These are phyloP conservation scores for Drosophila pseudoananassae DNA, from an alignment of 1,140 invertebrate species.

Conservation along the genomic window DNA sequence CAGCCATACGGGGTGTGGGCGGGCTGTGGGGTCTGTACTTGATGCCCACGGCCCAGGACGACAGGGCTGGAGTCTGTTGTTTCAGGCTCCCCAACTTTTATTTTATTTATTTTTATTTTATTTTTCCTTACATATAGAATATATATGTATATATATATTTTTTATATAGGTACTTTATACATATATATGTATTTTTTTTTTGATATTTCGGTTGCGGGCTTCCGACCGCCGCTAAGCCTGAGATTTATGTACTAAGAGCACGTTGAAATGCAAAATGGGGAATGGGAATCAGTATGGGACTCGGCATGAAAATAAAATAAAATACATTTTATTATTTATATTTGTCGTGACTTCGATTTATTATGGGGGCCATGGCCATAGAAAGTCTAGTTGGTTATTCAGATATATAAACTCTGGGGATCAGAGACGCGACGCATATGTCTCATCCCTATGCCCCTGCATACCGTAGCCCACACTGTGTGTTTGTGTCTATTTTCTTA, in stretches of 20 bases:
- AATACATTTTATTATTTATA: conserved; percentile 81
- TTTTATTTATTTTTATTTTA: conserved; percentile 43
- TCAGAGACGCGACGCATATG: conserved; percentile 44
- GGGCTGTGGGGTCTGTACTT: background rate
- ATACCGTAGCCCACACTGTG: too few relatives aligned
- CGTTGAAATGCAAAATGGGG: conserved; percentile 72
- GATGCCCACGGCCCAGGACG: conserved; percentile 28
- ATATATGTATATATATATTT: conserved; percentile 3
- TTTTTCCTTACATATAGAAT: conserved; percentile 10
- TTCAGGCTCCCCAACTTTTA: conserved; percentile 46
- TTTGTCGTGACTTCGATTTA: conserved; percentile 81
- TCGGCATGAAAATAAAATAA: conserved; percentile 68
- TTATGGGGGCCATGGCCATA: conserved; percentile 53
- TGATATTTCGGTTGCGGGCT: conserved; percentile 4
- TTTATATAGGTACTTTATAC: background rate
- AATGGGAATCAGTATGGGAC: background rate
- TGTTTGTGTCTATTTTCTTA: conserved; percentile 33
- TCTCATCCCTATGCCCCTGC: conserved; percentile 2
- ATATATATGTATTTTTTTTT: background rate
- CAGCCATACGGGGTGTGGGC: conserved; percentile 10
- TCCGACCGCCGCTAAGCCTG: conserved; percentile 70
- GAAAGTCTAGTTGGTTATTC: conserved; percentile 36
- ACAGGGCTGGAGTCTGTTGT: conserved; percentile 55
- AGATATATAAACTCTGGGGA: conserved; percentile 34
- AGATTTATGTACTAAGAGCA: conserved; percentile 78